Evolutionary conservation across 2,113 vertebrate species (phyloP).

Genomic region (Bothrops jararaca): DNA sequence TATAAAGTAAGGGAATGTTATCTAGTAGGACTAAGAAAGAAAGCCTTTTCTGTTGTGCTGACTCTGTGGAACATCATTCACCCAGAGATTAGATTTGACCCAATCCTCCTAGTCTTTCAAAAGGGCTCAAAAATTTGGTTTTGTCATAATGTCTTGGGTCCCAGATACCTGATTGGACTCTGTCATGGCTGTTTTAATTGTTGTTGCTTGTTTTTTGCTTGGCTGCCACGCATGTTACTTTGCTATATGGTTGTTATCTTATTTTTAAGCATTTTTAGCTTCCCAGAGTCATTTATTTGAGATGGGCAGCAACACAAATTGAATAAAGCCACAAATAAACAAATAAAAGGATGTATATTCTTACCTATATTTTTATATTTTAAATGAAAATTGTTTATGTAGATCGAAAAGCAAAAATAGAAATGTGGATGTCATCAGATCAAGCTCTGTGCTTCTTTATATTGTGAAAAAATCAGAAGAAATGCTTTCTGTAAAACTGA

Average conservation of each 20-base stretch:
- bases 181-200: not conserved
- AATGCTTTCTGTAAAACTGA: too few relatives aligned
- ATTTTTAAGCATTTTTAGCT: not conserved
- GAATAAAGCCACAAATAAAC: not conserved
- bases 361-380: not conserved
- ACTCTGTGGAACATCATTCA: not conserved
- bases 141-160: not conserved
- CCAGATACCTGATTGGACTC: not conserved
- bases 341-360: too few relatives aligned
- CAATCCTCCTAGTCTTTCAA: not conserved
- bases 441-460: not conserved
- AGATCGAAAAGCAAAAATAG: not conserved
- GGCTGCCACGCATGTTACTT: not conserved
- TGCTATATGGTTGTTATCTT: not conserved
- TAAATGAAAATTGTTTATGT: not conserved
- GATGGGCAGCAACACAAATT: not conserved
- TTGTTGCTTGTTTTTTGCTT: not conserved
- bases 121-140: not conserved
- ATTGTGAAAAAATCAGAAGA: too few relatives aligned
- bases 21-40: not conserved
- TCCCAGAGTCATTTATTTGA: not conserved
- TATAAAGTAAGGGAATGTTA: not conserved
- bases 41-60: not conserved
- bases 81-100: not conserved
- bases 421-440: not conserved